Conservation (phyloP, 2,888 invertebrate species). For the Luperina nickerlii region DNA sequence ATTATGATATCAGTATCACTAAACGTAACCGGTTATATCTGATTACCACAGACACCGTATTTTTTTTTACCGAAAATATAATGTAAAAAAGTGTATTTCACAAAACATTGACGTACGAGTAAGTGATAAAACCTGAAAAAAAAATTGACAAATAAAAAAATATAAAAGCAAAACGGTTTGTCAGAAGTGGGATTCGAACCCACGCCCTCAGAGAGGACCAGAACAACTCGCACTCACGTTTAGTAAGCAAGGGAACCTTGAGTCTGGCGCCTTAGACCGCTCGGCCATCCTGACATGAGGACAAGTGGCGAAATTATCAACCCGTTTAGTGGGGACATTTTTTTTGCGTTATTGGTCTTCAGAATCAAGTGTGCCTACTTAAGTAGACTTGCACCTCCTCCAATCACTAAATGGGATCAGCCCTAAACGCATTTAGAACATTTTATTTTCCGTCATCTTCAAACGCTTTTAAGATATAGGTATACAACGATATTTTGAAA, state of each 20-base stretch:
- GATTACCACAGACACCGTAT: background rate
- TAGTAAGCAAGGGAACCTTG: constrained; percentile 36
- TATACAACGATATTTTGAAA: background rate
- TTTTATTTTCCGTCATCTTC: too few species aligned
- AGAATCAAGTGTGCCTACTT: background rate
- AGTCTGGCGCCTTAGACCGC: constrained; percentile 49
- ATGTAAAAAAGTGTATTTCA: background rate
- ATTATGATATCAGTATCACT: constrained; percentile 17
- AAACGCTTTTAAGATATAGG: background rate
- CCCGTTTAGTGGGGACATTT: background rate
- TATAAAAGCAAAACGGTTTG: constrained; percentile 11
- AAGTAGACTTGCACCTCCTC: background rate
- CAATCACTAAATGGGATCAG: background rate
- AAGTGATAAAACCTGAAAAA: background rate
- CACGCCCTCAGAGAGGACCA: constrained; percentile 43
- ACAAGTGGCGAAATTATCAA: background rate
- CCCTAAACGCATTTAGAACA: background rate
- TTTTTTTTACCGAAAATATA: background rate
- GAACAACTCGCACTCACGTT: constrained; percentile 28
- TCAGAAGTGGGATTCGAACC: constrained; percentile 40
- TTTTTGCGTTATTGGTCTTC: background rate
- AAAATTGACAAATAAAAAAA: background rate
- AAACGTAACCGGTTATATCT: constrained; percentile 24
- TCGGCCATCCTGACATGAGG: constrained; percentile 35
- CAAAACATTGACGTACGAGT: background rate